Conservation (phyloP, 1,140 invertebrate genomes). For the Lysiphlebus fabarum region DNA sequence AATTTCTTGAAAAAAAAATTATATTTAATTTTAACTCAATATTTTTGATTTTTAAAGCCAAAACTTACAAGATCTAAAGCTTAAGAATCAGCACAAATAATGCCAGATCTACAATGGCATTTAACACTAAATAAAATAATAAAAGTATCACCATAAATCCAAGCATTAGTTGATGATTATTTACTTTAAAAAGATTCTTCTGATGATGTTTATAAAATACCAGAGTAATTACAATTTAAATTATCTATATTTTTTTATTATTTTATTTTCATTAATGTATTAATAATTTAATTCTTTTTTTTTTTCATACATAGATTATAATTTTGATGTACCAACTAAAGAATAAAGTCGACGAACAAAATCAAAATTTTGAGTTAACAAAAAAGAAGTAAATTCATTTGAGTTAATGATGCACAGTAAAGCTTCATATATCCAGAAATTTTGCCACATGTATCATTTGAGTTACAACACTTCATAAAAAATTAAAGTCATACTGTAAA, state of each 20-base stretch:
- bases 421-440: slow-evolving; percentile 61
- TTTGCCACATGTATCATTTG: slow-evolving; percentile 49
- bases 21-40: too few species aligned
- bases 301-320: slow-evolving; percentile 6
- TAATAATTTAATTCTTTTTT: too few species aligned
- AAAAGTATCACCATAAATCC: slow-evolving; percentile 61
- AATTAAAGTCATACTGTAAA: slow-evolving; percentile 39
- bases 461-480: slow-evolving; percentile 22
- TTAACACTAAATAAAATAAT: slow-evolving; percentile 64
- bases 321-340: slow-evolving; percentile 37
- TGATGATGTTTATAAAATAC: slow-evolving; percentile 58
- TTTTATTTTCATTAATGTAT: too few species aligned
- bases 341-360: slow-evolving; percentile 74
- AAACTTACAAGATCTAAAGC: slow-evolving; percentile 84
- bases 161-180: slow-evolving; percentile 71
- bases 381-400: slow-evolving; percentile 79
- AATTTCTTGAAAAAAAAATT: too few species aligned
- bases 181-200: slow-evolving; percentile 77
- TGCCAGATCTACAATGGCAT: slow-evolving; percentile 56
- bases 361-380: slow-evolving; percentile 82
- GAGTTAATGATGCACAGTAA: slow-evolving; percentile 63
- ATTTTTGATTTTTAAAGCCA: too few species aligned
- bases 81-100: slow-evolving; percentile 68
- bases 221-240: too few species aligned
- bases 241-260: too few species aligned